Base-by-base conservation (phyloP, 1,140 invertebrate genomes). In the Homalodisca vitripennis region DNA sequence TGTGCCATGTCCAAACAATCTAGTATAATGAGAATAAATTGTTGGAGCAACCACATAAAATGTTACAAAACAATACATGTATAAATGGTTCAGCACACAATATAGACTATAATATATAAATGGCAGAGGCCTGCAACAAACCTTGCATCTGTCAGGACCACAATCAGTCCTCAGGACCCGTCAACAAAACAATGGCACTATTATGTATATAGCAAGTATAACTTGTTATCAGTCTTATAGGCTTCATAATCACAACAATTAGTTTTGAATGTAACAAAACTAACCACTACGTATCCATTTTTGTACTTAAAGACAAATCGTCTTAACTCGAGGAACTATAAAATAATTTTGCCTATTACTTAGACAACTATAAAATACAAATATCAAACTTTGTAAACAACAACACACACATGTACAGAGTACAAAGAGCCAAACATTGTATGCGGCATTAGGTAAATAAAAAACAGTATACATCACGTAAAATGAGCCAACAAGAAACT, bases 371-470 rank as follows among this genome's bases (percentile, higher is more conserved):
- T 26, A 24, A 66, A 66, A 66, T 66, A 66, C 41, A 66, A 46
- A 66, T 46, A 66, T 46, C 32, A 46, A 66, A 64, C 34, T 41
- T 41, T 64, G 34, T 41, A 32, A 64, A 64, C 62, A 64, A 64
- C 32, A 41, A 66, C 63, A 66, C 31, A 66, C 63, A 66, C 63
- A 46, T 46, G 32, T 46, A 46, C 41, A 66, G 22, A 46, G 41
- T 66, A 66, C 63, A 66, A 64, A 64, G 24, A 46, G 63, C 63
- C 63, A 66, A 66, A 66, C 63, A 66, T 66, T 66, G 63, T 24
- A 66, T 66, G 63, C 34, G 63, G 63, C 63, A 66, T 66, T 13
- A 46, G 32, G 24, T 26, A 46, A 27, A 13, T 6, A 46, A 46
- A 66, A 29, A 41, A 66, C 32, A 41, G 31, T 64, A 46, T 46